Conservation (phyloP, 2,113 vertebrate genomes). For the Malurus elegans region DNA sequence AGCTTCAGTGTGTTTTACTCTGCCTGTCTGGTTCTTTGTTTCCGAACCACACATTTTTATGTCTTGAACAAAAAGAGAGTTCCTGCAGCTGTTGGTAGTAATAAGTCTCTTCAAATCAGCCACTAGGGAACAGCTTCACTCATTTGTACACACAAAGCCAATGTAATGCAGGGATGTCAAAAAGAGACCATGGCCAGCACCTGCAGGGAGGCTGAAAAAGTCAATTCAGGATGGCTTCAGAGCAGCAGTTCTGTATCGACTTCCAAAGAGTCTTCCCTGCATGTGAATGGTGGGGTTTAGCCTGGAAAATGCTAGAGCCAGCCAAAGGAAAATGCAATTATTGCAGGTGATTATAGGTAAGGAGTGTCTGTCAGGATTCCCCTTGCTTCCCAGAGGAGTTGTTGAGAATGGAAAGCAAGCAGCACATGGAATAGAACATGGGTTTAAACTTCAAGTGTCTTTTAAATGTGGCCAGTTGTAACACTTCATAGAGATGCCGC, state of each 20-base stretch:
- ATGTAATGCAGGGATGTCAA: neutral
- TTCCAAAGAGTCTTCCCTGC: neutral
- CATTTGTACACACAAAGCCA: conserved; percentile 5
- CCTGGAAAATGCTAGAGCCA: neutral
- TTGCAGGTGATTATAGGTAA: neutral
- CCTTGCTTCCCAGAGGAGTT: neutral
- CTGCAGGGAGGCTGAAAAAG: conserved; percentile 30
- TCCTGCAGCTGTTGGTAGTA: neutral
- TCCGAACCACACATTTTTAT: conserved; percentile 21
- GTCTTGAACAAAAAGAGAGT: neutral
- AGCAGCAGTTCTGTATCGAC: neutral
- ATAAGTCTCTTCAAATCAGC: conserved; percentile 13
- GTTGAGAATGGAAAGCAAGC: neutral
- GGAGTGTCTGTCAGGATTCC: neutral
- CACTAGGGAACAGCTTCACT: neutral
- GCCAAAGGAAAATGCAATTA: neutral
- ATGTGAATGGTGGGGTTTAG: neutral
- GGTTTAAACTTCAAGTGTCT: neutral
- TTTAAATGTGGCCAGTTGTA: neutral
- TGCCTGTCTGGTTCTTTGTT: neutral
- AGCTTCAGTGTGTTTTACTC: neutral
- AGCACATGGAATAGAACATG: neutral
- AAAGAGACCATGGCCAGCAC: neutral
- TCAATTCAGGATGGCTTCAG: neutral
- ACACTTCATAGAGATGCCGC: neutral